Evolutionary conservation across 2,888 invertebrate genomes (phyloP).

Genomic region (Phytoseiulus persimilis): DNA sequence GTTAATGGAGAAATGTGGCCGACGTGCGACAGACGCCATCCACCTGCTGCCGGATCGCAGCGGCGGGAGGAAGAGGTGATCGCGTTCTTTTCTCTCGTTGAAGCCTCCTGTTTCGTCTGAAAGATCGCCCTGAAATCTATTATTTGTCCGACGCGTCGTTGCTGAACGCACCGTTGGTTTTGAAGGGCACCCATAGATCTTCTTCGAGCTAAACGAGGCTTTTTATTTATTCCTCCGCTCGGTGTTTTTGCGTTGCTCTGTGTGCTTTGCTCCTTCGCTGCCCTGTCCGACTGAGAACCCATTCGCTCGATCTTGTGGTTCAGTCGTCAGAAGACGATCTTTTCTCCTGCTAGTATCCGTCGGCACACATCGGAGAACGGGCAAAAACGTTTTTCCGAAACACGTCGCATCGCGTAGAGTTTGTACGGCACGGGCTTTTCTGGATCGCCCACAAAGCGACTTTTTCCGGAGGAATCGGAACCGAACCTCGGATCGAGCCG

Average conservation of each 20-base stretch:
- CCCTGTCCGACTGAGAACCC: background rate
- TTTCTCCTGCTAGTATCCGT: background rate
- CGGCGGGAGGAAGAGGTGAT: background rate
- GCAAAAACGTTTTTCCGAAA: background rate
- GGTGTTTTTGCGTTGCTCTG: background rate
- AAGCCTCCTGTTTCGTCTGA: background rate
- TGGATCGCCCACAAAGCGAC: background rate
- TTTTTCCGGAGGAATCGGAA: background rate
- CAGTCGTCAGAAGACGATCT: background rate
- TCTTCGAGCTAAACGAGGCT: background rate
- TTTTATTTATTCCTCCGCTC: background rate
- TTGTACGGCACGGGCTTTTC: background rate
- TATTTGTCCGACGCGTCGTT: background rate
- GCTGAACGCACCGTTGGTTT: background rate
- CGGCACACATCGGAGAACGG: too few species aligned
- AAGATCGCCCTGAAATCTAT: background rate
- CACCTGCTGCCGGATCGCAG: too few species aligned
- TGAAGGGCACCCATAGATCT: background rate
- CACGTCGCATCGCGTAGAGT: background rate
- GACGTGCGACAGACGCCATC: background rate
- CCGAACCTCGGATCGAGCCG: background rate
- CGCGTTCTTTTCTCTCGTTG: background rate
- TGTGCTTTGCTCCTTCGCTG: background rate
- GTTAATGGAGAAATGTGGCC: background rate
- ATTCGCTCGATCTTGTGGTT: background rate